A percentile compares a stretch with the other conserved stretches of the same genome.
Conservation (phyloP, 2,113 vertebrate species). For the Gobio gobio region DNA sequence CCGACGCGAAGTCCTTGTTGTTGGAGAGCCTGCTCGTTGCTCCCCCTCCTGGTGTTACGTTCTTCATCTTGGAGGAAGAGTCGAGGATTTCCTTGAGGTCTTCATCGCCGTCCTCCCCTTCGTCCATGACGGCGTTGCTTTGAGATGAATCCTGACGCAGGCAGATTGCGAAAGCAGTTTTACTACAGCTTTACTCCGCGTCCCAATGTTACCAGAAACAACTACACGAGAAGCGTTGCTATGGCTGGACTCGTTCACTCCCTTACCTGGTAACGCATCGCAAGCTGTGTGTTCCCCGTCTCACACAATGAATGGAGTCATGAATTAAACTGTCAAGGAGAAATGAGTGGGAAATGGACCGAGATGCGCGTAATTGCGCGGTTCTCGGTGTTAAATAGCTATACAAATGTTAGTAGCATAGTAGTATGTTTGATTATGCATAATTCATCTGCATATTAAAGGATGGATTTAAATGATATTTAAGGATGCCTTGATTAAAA, state of each 20-base stretch:
- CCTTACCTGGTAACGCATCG: constrained; percentile 28
- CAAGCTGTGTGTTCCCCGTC: neutral
- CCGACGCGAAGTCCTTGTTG: constrained; percentile 66
- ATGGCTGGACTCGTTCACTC: constrained; percentile 47
- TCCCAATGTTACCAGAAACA: constrained; percentile 57
- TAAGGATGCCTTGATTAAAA: neutral
- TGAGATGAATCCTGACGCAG: constrained; percentile 52
- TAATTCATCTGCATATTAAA: neutral
- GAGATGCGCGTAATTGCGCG: neutral
- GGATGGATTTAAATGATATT: too few relatives aligned
- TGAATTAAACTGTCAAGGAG: neutral
- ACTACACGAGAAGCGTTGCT: constrained; percentile 52
- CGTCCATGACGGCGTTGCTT: constrained; percentile 64
- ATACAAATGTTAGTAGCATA: neutral
- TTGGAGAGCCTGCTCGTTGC: constrained; percentile 72
- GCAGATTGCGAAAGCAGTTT: constrained; percentile 60
- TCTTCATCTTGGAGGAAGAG: constrained; percentile 68
- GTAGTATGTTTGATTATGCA: neutral
- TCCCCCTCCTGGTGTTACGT: constrained; percentile 74
- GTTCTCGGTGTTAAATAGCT: neutral
- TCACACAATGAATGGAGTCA: neutral
- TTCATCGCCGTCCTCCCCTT: constrained; percentile 72
- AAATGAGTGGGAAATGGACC: neutral
- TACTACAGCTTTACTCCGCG: constrained; percentile 39
- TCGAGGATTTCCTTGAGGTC: constrained; percentile 66